These are phyloP conservation scores for Myotis brandtii DNA, from an alignment of 2,113 vertebrate species.

Conservation along the genomic window DNA sequence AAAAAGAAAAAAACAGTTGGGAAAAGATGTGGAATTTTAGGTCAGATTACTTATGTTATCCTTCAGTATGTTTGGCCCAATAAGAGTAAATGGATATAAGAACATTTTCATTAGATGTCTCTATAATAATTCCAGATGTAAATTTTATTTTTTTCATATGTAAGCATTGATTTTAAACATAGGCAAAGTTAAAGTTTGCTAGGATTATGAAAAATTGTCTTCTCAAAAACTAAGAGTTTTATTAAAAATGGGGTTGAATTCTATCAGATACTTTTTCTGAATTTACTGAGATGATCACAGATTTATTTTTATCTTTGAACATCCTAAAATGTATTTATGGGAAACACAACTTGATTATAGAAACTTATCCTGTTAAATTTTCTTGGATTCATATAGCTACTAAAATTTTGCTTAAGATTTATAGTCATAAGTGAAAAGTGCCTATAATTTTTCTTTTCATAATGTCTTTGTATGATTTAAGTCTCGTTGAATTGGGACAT, in stretches of 20 bases:
- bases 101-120: not conserved
- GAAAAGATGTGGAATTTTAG: not conserved
- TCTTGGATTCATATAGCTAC: slow-evolving; percentile 2
- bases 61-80: not conserved
- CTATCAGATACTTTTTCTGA: not conserved
- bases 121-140: not conserved
- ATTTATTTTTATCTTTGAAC: slow-evolving; percentile 19
- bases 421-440: not conserved
- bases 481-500: not conserved
- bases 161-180: not conserved
- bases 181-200: not conserved
- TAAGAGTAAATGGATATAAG: not conserved
- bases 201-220: not conserved
- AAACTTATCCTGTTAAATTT: not conserved
- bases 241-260: not conserved
- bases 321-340: not conserved
- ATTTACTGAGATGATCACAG: not conserved
- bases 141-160: not conserved
- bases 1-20: not conserved
- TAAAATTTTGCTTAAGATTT: slow-evolving; percentile 32
- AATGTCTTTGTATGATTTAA: not conserved
- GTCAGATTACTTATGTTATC: not conserved
- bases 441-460: not conserved
- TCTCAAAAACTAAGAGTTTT: slow-evolving; percentile 21
- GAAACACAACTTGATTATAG: not conserved